A percentile compares a stretch with the other conserved stretches of the same genome.
These are phyloP conservation scores for Trichogramma pretiosum DNA, from an alignment of 1,140 invertebrate species.

Conservation along the genomic window DNA sequence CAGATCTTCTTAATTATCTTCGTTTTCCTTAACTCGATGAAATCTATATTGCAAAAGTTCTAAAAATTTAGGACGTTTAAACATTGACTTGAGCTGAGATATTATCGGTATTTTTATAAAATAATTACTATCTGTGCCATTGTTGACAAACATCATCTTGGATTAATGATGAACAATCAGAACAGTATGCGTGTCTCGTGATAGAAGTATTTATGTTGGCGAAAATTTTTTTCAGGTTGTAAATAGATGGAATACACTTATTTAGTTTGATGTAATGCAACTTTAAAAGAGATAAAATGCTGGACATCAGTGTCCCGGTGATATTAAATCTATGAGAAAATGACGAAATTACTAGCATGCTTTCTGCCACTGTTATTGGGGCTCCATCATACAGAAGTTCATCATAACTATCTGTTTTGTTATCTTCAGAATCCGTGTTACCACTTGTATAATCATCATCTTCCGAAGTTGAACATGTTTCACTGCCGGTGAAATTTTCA, in stretches of 20 bases:
- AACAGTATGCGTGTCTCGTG: background rate
- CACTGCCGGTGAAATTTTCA: too few relatives aligned
- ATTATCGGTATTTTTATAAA: background rate
- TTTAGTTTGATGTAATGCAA: conserved; percentile 3
- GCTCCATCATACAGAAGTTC: conserved; percentile 13
- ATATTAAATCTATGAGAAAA: conserved; percentile 13
- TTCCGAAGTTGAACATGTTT: too few relatives aligned
- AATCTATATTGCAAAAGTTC: background rate
- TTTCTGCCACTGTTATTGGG: conserved; percentile 14
- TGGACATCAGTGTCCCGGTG: conserved; percentile 5
- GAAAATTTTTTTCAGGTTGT: conserved; percentile 8
- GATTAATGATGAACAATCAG: background rate
- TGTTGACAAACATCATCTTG: background rate
- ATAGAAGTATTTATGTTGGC: background rate
- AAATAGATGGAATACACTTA: conserved; percentile 2
- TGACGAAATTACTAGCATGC: conserved; percentile 15
- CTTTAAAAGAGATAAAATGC: background rate
- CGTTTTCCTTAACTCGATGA: background rate
- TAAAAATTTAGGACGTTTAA: background rate
- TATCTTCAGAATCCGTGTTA: conserved; percentile 1
- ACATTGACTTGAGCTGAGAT: too few relatives aligned
- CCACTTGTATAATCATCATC: too few relatives aligned
- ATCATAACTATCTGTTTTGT: conserved; percentile 7
- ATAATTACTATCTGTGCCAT: background rate
- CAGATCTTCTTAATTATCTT: conserved; percentile 10